Evolutionary conservation across 2,113 vertebrate species (phyloP), one percentile per base, ranked within the genome.

Genomic region (Odocoileus virginianus): DNA sequence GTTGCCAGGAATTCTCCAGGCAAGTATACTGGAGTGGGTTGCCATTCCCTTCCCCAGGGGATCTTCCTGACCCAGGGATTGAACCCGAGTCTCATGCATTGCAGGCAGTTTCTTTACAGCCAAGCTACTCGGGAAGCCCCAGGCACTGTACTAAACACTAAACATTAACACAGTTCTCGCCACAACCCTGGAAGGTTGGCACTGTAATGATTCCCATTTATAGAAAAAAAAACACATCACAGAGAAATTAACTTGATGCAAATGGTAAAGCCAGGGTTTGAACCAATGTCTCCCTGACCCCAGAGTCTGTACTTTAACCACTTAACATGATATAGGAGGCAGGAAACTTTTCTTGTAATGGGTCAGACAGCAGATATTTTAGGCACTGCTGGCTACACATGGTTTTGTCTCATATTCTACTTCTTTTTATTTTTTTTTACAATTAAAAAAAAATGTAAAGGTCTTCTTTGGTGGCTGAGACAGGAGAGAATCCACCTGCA

Each of bases 191-290:
- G 16, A 27, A 78, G 33, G 76, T 15, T 94, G 86, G 64, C 40
- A 45, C 33, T 71, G 33, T 78, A 95, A 96, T 55, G 50, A 94
- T 81, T 94, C 19, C 36, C 14, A 93, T 64, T 95, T 96, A 95
- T 3, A 89, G 93, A 85, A 50, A 43, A 76, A 40, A 96, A 97
- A 95, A 83, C 0, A 0, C 86, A 84, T 89, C 97, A 92, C 82
- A 88, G 33, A 92, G 76, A 92, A 78, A 91, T 76, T 67, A 87
- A 97, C 60, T 89, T 93, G 43, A 25, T 87, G 50, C n/a, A 95
- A 64, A 81, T 52, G 14, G 58, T 47, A 45, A 95, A 86, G 74
- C 30, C 85, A 82, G 43, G 30, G 89, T 50, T 25, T 40, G 28
- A 83, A 86, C 33, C 57, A 33, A 6, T 2, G 6, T 9, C 33